These are phyloP conservation scores for Sclerodermus sp. DNA, from an alignment of 2,888 invertebrate genomes.

Conservation along the genomic window DNA sequence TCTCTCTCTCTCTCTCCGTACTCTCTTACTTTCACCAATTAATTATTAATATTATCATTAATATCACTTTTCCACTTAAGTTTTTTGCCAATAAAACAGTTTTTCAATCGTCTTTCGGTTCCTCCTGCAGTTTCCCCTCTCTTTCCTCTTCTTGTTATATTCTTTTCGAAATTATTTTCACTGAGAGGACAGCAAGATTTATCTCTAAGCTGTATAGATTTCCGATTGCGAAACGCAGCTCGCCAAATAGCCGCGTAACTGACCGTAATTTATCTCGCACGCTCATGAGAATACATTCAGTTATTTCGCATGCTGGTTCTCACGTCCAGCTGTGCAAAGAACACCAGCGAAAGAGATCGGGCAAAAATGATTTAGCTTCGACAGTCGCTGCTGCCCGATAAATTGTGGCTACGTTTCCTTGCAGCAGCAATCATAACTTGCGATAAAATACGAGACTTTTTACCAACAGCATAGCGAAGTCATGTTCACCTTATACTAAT, in stretches of 20 bases:
- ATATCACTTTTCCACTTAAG: no score
- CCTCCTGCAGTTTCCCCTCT: no score
- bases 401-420: constrained; percentile 44
- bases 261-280: constrained; percentile 27
- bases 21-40: no score
- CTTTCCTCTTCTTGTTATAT: no score
- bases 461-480: constrained; percentile 13
- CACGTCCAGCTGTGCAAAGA: constrained; percentile 36
- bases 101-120: no score
- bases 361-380: constrained; percentile 46
- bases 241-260: background rate
- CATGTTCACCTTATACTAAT: background rate
- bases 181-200: no score
- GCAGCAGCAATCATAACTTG: constrained; percentile 46
- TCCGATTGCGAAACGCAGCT: no score
- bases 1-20: no score
- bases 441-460: constrained; percentile 45
- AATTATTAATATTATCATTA: no score
- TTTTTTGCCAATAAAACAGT: no score
- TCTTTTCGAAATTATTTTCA: no score
- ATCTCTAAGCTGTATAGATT: no score
- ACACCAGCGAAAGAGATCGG: constrained; percentile 37
- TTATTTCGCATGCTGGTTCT: constrained; percentile 29
- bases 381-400: constrained; percentile 39
- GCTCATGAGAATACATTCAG: constrained; percentile 29